Evolutionary conservation across 2,113 vertebrate genomes (phyloP), one percentile per base, ranked within the genome.

Genomic region (Alligator mississippiensis): DNA sequence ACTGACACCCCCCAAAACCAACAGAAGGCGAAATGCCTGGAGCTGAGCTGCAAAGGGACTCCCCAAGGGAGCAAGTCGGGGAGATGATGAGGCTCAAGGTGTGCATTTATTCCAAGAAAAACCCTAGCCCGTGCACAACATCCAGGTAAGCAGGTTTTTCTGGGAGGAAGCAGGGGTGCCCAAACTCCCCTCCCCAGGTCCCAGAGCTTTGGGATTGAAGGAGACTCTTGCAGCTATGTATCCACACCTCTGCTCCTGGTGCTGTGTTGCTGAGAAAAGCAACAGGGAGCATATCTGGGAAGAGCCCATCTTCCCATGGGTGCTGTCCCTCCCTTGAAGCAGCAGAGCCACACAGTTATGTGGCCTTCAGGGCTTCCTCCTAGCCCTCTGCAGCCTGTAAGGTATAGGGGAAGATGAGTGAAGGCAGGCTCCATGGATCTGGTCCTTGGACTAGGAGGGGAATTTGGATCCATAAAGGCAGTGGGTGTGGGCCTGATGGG

Each of bases 71-170:
- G 47, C 1, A 21, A 58, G 24, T 34, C 10, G 15, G 72, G 77
- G 19, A n/a, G 55, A 9, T 17, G 47, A 4, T 0, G 7, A 21
- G 17, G 17, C 1, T 64, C 13, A 64, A 27, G 10, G 0, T 3
- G 57, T 66, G 60, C 2, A 88, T 87, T 86, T 55, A 13, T 70
- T 86, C 66, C 25, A 55, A 84, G 55, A 13, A 19, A 74, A 84
- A 68, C 55, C 82, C 61, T 11, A 47, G 61, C 4, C 58, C 87
- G 27, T 54, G 64, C 38, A 4, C 58, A n/a, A 84, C 74, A 13
- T 16, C 61, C 74, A 62, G 13, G 61, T 19, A 62, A 77, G 0
- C 0, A 2, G 58, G 24, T 68, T 80, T 24, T 58, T 5, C 57
- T 9, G 28, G 54, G 28, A 27, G 63, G 27, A 12, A 64, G 19